Evolutionary conservation across 2,888 invertebrate species (phyloP), one percentile per base, ranked within the genome.

Genomic region (Aphodius granarius): DNA sequence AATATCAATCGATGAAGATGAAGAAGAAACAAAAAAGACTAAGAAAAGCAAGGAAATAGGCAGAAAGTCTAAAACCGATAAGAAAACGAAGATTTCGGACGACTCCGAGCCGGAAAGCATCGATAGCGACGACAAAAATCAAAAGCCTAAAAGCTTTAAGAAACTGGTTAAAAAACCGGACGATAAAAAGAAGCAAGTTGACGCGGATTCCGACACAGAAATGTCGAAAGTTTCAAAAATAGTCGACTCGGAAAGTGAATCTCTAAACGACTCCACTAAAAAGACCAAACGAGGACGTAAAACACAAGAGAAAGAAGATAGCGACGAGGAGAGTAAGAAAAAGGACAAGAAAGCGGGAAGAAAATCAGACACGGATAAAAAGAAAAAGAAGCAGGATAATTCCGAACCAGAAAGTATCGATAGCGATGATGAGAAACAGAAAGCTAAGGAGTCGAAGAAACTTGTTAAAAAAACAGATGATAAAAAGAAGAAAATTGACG

Each of bases 251-350:
- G 73, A 71, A 17, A 74, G 72, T 70, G 75, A 77, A 88, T 13
- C 83, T 84, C 43, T 86, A 84, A 73, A 88, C 76, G 73, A 72
- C 88, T 3, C 22, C 13, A 71, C 73, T 23, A 72, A 71, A 16
- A 79, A 82, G 75, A 88, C 87, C 79, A 84, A 77, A 71, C 21
- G 43, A 22, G n/a, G 23, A 71, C 21, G 2, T 13, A 68, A 21
- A 68, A 71, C 15, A 9, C 20, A 13, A 71, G 43, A 71, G 19
- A 20, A n/a, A 16, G 43, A 20, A 0, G 21, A 72, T n/a, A 62
- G 63, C 9, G 74, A 73, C n/a, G 72, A 72, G n/a, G 71, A 76
- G 63, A 66, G 71, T 1, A 71, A 66, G 16, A 74, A 71, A 15
- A 73, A 74, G 63, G 63, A 22, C 5, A 73, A 64, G 22, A 22